Evolutionary conservation across 2,797 vertebrate genomes (phyloP), one percentile per base, ranked within the genome.

Genomic region (Lerista edwardsae): DNA sequence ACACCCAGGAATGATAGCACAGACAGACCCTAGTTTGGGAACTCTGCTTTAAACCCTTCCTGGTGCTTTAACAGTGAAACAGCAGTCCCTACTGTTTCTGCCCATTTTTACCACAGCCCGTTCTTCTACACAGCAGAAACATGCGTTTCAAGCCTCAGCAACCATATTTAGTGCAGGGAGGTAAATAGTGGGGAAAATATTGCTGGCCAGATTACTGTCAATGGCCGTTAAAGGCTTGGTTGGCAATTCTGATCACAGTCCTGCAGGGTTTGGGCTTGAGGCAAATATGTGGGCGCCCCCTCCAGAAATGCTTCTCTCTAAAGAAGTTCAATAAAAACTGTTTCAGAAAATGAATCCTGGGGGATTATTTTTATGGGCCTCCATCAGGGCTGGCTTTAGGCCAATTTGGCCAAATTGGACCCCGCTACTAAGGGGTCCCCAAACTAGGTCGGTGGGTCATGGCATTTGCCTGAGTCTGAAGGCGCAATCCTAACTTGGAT

Each of bases 311-410:
- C 71, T 91, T 77, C 72, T 55, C 4, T 71, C 76, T 65, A 79
- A 91, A 90, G 86, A 91, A 74, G 19, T 85, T 87, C 79, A 87
- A 71, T 51, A 89, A 86, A 83, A 12, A 51, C 59, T 84, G 2
- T 76, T 90, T 91, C 71, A 88, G 85, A 25, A 89, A 88, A 77
- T 51, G 21, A 6, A 2, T n/a, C n/a, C n/a, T n/a, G n/a, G n/a
- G n/a, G n/a, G n/a, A n/a, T n/a, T n/a, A n/a, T n/a, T n/a, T n/a
- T n/a, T n/a, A n/a, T n/a, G n/a, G n/a, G n/a, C n/a, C n/a, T n/a
- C n/a, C n/a, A n/a, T n/a, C n/a, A n/a, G n/a, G n/a, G n/a, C n/a
- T n/a, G n/a, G n/a, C n/a, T n/a, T n/a, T n/a, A n/a, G n/a, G n/a
- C n/a, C n/a, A n/a, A n/a, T n/a, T n/a, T n/a, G n/a, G n/a, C n/a